Conservation (phyloP, 2,797 vertebrate genomes). For the Microcaecilia unicolor region DNA sequence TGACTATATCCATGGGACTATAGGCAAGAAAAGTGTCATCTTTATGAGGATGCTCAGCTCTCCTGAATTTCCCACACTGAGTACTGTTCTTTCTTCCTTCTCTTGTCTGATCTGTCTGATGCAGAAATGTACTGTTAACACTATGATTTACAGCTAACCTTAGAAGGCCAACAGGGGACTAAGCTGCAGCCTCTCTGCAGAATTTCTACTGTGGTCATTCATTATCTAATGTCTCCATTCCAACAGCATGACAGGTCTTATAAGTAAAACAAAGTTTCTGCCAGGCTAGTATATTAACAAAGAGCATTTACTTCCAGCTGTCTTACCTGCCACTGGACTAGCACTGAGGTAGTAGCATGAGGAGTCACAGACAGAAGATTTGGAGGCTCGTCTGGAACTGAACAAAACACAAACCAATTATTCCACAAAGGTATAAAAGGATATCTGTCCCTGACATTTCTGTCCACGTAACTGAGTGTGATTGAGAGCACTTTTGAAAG, state of each 20-base stretch:
- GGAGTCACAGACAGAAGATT: slow-evolving; percentile 75
- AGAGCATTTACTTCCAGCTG: slow-evolving; percentile 6
- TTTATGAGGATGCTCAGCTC: not conserved
- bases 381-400: slow-evolving; percentile 84
- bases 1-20: too few relatives aligned
- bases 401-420: slow-evolving; percentile 24
- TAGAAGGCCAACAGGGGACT: not conserved
- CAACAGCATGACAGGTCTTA: too few relatives aligned
- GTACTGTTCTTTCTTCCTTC: not conserved
- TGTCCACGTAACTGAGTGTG: too few relatives aligned
- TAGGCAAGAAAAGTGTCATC: too few relatives aligned
- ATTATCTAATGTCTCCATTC: too few relatives aligned
- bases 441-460: not conserved
- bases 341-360: slow-evolving; percentile 84
- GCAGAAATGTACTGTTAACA: too few relatives aligned
- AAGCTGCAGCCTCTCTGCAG: slow-evolving; percentile 1
- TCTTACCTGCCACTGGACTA: slow-evolving; percentile 91
- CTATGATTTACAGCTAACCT: not conserved
- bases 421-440: not conserved
- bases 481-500: too few relatives aligned
- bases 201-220: too few relatives aligned
- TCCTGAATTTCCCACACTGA: not conserved
- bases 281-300: too few relatives aligned
- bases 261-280: too few relatives aligned
- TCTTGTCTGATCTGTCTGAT: not conserved